Percentiles rank a stretch among this genome's conserved stretches.
Evolutionary conservation across 1,140 invertebrate species (phyloP).

Genomic region (Sinella curviseta): DNA sequence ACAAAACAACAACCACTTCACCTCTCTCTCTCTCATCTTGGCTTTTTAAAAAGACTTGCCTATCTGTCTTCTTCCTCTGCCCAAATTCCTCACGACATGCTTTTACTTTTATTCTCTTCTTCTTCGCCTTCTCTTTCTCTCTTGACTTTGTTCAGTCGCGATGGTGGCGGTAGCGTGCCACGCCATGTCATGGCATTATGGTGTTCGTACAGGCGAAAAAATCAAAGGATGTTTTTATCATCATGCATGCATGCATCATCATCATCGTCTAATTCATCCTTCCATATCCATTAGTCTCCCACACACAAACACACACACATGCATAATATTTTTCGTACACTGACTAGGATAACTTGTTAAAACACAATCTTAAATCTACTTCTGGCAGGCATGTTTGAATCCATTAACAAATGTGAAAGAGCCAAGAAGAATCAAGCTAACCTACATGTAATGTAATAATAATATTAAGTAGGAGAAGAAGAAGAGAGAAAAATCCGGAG

Average conservation of each 20-base stretch:
- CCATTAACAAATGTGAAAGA: not conserved
- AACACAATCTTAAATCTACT: too few species aligned
- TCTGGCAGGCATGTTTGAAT: too few species aligned
- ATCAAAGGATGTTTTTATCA: slow-evolving; percentile 10
- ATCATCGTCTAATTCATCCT: not conserved
- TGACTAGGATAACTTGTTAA: too few species aligned
- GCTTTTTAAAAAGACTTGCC: not conserved
- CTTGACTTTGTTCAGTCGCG: not conserved
- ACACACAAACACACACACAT: not conserved
- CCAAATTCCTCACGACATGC: slow-evolving; percentile 11
- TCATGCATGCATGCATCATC: slow-evolving; percentile 16
- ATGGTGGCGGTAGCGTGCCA: not conserved
- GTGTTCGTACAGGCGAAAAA: not conserved
- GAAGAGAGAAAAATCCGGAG: not conserved
- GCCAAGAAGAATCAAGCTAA: not conserved
- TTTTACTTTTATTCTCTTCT: slow-evolving; percentile 5
- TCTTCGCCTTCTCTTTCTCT: too few species aligned
- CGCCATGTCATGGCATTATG: not conserved
- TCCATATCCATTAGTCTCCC: slow-evolving; percentile 13
- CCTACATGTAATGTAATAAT: not conserved
- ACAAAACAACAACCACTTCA: not conserved
- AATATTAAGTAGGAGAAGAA: not conserved
- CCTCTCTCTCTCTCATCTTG: not conserved
- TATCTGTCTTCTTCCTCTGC: not conserved
- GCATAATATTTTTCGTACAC: not conserved